Evolutionary conservation across 2,797 vertebrate species (phyloP).

Genomic region (Danio albolineatus): DNA sequence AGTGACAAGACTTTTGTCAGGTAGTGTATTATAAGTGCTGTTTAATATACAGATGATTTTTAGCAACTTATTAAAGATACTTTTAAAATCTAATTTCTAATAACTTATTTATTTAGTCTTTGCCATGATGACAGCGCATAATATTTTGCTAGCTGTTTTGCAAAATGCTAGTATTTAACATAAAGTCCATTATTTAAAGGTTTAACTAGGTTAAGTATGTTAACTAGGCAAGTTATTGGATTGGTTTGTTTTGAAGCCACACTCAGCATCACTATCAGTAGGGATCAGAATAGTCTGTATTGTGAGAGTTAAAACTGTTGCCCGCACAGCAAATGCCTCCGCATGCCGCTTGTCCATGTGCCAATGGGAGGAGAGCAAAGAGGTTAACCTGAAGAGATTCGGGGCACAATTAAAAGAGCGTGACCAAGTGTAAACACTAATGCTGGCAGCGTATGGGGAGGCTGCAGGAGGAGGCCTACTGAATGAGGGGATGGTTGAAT

Average conservation of each 20-base stretch:
- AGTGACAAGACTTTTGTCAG: too few species aligned
- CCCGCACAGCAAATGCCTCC: constrained; percentile 12
- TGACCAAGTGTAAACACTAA: constrained; percentile 33
- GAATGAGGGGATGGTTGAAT: constrained; percentile 79
- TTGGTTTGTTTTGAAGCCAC: neutral
- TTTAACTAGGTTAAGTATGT: too few species aligned
- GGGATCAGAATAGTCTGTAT: constrained; percentile 35
- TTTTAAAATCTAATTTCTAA: too few species aligned
- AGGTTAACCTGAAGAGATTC: constrained; percentile 59
- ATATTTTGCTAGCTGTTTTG: too few species aligned
- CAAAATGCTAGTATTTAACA: too few species aligned
- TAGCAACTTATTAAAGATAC: too few species aligned
- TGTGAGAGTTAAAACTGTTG: constrained; percentile 42
- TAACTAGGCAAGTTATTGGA: too few species aligned
- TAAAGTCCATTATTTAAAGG: too few species aligned
- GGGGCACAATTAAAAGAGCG: constrained; percentile 54
- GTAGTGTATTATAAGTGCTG: too few species aligned
- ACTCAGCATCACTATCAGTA: constrained; percentile 11
- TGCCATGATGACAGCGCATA: too few species aligned
- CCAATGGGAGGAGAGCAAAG: constrained; percentile 13
- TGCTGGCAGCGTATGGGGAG: constrained; percentile 67
- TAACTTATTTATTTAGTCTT: too few species aligned
- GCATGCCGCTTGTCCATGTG: constrained; percentile 45
- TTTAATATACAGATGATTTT: too few species aligned
- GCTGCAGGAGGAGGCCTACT: constrained; percentile 68